Percentiles rank a stretch among this genome's conserved stretches.
Evolutionary conservation across 2,797 vertebrate species (phyloP).

Genomic region (Propithecus deckenii): DNA sequence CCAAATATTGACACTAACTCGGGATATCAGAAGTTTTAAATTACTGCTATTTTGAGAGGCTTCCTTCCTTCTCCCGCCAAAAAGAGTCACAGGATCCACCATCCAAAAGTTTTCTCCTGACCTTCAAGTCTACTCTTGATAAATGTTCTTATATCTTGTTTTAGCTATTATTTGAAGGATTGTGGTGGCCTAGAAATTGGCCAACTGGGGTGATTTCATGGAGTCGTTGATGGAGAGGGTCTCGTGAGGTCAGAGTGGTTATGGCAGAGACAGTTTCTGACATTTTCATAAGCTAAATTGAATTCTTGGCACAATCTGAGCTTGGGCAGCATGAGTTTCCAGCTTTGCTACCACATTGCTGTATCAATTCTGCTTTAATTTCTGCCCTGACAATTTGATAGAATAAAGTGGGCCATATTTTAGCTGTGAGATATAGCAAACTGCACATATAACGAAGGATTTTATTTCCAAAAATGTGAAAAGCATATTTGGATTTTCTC

Average conservation of each 20-base stretch:
- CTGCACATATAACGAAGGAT: neutral
- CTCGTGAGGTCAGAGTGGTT: neutral
- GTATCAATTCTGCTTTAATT: conserved; percentile 8
- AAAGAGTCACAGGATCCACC: neutral
- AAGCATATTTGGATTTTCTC: neutral
- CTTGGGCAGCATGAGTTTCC: neutral
- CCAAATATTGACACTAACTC: neutral
- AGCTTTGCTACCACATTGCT: neutral
- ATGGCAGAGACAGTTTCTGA: neutral
- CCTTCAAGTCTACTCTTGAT: neutral
- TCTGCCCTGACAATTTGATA: neutral
- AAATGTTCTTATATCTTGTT: neutral
- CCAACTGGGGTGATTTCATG: neutral
- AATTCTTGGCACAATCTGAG: conserved; percentile 8
- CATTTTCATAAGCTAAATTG: conserved; percentile 19
- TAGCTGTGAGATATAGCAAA: neutral
- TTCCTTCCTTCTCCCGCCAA: neutral
- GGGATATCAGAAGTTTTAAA: neutral
- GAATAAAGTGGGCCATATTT: neutral
- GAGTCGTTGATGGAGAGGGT: neutral
- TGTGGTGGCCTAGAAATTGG: neutral
- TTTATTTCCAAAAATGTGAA: neutral
- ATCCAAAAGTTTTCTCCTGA: neutral
- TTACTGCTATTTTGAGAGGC: neutral
- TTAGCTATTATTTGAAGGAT: neutral